Conservation (phyloP, 1,140 invertebrate genomes). For the Cyphomyrmex costatus region DNA sequence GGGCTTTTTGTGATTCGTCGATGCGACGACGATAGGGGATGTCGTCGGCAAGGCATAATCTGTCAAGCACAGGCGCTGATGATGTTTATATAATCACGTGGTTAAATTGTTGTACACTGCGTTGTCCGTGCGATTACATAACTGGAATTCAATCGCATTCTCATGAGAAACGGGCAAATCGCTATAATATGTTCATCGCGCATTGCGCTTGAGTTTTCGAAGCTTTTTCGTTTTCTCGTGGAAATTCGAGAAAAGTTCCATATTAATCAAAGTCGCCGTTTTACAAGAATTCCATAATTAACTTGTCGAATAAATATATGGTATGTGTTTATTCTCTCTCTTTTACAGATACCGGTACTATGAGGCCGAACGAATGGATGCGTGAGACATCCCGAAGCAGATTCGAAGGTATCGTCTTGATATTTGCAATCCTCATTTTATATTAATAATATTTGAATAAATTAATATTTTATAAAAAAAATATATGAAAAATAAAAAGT, state of each 20-base stretch:
- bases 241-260: neutral
- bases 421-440: neutral
- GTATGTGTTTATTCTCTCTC: neutral
- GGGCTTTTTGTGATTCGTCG: constrained; percentile 67
- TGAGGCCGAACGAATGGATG: constrained; percentile 37
- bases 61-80: constrained; percentile 78
- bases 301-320: neutral
- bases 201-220: neutral
- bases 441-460: neutral
- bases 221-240: neutral
- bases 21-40: constrained; percentile 69
- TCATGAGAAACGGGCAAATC: constrained; percentile 51
- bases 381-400: constrained; percentile 5
- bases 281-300: neutral
- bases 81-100: constrained; percentile 80
- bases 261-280: neutral
- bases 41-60: constrained; percentile 78
- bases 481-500: too few species aligned
- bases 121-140: constrained; percentile 69
- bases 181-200: neutral
- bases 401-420: constrained; percentile 45
- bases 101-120: constrained; percentile 75
- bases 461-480: neutral
- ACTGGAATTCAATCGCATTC: constrained; percentile 65
- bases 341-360: constrained; percentile 5